A percentile compares a stretch with the other conserved stretches of the same genome.
Evolutionary conservation across 2,888 invertebrate genomes (phyloP).

Genomic region (Philaethria dido): DNA sequence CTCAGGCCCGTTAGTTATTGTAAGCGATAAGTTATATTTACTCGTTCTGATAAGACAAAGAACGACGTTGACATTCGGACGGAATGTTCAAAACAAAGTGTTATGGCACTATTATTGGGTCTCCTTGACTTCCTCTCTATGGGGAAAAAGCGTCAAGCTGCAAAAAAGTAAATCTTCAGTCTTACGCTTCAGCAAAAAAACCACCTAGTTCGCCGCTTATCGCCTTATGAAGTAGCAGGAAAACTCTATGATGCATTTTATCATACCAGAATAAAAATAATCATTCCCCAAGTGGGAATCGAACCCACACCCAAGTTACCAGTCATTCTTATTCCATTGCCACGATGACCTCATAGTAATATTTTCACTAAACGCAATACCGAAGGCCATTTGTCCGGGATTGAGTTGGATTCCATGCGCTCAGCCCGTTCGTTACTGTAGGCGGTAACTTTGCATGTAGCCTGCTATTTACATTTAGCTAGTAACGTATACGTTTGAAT

Average conservation of each 20-base stretch:
- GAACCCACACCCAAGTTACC: not conserved
- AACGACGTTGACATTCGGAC: too few species aligned
- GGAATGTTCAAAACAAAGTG: too few species aligned
- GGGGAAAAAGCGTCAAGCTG: too few species aligned
- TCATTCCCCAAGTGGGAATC: not conserved
- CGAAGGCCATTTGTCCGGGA: constrained; percentile 23
- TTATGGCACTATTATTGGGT: too few species aligned
- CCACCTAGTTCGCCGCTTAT: too few species aligned
- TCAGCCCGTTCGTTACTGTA: constrained; percentile 21
- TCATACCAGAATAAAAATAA: too few species aligned
- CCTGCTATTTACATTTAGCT: constrained; percentile 6
- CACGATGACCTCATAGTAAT: not conserved
- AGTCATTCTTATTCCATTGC: not conserved
- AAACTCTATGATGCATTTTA: too few species aligned
- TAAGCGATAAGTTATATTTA: constrained; percentile 20
- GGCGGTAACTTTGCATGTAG: constrained; percentile 18
- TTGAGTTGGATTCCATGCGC: constrained; percentile 21
- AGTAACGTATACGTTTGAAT: constrained; percentile 5
- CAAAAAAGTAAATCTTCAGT: too few species aligned
- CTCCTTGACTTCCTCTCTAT: too few species aligned
- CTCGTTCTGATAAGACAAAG: too few species aligned
- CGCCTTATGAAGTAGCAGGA: too few species aligned
- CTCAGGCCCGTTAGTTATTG: constrained; percentile 23
- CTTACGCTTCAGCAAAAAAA: too few species aligned
- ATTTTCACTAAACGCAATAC: constrained; percentile 16